Evolutionary conservation across 2,113 vertebrate genomes (phyloP).

Genomic region (Empidonax traillii): DNA sequence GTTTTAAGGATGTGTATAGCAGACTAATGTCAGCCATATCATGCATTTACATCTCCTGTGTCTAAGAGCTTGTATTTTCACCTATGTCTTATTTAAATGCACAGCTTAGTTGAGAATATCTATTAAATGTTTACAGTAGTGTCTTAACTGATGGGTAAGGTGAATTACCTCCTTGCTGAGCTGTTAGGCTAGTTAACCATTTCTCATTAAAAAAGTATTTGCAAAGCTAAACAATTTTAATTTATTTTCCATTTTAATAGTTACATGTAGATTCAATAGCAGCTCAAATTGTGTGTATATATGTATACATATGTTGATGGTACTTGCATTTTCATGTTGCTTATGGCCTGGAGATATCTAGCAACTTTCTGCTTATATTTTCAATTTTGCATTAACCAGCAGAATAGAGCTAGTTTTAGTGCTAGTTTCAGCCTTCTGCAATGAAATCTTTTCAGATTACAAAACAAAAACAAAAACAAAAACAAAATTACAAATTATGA

Average conservation of each 20-base stretch:
- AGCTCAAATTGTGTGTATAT: not conserved
- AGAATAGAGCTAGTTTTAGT: not conserved
- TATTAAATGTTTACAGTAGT: not conserved
- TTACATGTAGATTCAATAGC: not conserved
- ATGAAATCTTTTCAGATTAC: not conserved
- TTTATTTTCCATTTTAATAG: not conserved
- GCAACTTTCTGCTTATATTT: not conserved
- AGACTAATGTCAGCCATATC: not conserved
- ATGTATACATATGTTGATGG: not conserved
- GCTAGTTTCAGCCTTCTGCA: not conserved
- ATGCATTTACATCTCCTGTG: not conserved
- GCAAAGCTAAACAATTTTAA: not conserved
- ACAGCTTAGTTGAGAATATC: not conserved
- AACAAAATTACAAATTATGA: not conserved
- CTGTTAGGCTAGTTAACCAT: not conserved
- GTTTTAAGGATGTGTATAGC: not conserved
- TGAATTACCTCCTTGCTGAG: not conserved
- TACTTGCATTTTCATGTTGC: not conserved
- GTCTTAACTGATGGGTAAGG: not conserved
- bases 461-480: no score
- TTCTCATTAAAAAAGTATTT: not conserved
- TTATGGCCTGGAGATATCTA: not conserved
- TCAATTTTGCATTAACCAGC: not conserved
- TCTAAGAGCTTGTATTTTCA: not conserved
- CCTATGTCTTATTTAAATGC: not conserved